Evolutionary conservation across 2,797 vertebrate species (phyloP).

Genomic region (Centroberyx gerrardi): DNA sequence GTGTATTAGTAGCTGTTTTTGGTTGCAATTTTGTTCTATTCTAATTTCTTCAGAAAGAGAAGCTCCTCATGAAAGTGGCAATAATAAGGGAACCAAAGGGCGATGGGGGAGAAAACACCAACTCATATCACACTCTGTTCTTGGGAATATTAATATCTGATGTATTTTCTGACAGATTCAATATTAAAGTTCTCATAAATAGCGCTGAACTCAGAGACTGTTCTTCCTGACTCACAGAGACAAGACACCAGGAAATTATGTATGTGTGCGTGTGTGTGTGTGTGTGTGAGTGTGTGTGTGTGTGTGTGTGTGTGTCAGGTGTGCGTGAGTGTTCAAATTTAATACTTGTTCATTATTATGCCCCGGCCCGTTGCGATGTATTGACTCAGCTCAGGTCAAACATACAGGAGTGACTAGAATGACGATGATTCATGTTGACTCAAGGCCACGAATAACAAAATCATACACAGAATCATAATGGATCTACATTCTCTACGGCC

Average conservation of each 20-base stretch:
- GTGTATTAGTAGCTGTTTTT: background rate
- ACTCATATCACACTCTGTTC: background rate
- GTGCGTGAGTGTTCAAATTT: slow-evolving; percentile 21
- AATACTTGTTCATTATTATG: slow-evolving; percentile 38
- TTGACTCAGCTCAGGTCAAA: background rate
- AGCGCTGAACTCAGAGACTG: background rate
- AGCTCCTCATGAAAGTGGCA: background rate
- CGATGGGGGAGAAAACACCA: background rate
- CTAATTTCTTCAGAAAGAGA: too few relatives aligned
- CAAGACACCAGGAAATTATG: slow-evolving; percentile 61
- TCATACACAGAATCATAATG: slow-evolving; percentile 1
- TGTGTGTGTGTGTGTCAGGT: background rate
- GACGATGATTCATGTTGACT: slow-evolving; percentile 25
- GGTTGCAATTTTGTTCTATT: too few relatives aligned
- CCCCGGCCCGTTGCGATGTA: background rate
- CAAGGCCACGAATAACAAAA: slow-evolving; percentile 6
- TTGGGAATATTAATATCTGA: slow-evolving; percentile 1
- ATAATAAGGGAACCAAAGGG: slow-evolving; percentile 8
- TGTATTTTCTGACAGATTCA: slow-evolving; percentile 17
- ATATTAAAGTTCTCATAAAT: slow-evolving; percentile 42
- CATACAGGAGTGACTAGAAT: slow-evolving; percentile 10
- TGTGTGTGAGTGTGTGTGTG: background rate
- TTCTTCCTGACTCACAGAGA: slow-evolving; percentile 28
- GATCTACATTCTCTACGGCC: background rate
- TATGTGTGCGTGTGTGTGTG: background rate